Evolutionary conservation across 2,797 vertebrate species (phyloP).

Genomic region (Eupleurogrammus muticus): DNA sequence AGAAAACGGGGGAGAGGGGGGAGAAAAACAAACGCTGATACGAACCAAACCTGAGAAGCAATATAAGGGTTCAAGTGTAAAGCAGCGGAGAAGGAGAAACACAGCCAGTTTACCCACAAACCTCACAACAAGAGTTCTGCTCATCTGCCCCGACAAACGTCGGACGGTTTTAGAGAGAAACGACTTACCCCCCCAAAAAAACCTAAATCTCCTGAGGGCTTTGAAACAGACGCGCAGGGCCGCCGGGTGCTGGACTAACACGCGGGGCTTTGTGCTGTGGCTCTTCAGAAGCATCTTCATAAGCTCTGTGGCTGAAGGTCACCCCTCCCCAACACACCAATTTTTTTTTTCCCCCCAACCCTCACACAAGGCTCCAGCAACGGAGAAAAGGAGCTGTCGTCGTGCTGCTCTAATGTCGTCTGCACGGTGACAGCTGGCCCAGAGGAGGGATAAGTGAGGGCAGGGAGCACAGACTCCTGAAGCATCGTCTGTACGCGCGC

Average conservation of each 20-base stretch:
- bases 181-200: slow-evolving; percentile 17
- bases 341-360: slow-evolving; percentile 42
- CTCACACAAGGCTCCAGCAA: slow-evolving; percentile 54
- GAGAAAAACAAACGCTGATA: slow-evolving; percentile 44
- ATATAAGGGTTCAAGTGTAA: slow-evolving; percentile 60
- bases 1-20: slow-evolving; percentile 25
- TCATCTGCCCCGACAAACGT: slow-evolving; percentile 48
- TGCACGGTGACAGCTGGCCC: slow-evolving; percentile 66
- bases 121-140: slow-evolving; percentile 28
- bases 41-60: slow-evolving; percentile 68
- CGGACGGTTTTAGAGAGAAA: slow-evolving; percentile 47
- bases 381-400: slow-evolving; percentile 60
- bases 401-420: slow-evolving; percentile 64
- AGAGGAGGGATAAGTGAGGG: slow-evolving; percentile 45
- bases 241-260: slow-evolving; percentile 59
- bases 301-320: slow-evolving; percentile 66
- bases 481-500: slow-evolving; percentile 29
- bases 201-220: slow-evolving; percentile 63
- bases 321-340: slow-evolving; percentile 31
- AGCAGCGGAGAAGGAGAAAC: slow-evolving; percentile 31
- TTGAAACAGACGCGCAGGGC: slow-evolving; percentile 54
- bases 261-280: slow-evolving; percentile 63
- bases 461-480: slow-evolving; percentile 45
- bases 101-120: slow-evolving; percentile 34
- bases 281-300: slow-evolving; percentile 62